These are phyloP conservation scores for Brachystomella parvula DNA, from an alignment of 1,140 invertebrate genomes.

Conservation along the genomic window DNA sequence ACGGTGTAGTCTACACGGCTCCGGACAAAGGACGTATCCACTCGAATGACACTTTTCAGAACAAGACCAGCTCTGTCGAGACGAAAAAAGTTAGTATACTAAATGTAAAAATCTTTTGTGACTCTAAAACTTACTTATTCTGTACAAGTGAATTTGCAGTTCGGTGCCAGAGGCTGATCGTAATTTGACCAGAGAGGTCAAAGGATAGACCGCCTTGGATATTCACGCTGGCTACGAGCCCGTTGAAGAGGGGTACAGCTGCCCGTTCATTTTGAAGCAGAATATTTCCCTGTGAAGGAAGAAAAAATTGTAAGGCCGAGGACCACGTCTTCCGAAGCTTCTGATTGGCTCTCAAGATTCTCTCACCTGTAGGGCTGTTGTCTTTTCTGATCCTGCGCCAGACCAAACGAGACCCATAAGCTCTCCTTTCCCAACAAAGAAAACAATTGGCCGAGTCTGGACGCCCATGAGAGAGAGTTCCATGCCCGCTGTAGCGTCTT, in stretches of 20 bases:
- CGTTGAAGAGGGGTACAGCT: constrained; percentile 61
- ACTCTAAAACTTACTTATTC: constrained; percentile 52
- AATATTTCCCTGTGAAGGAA: constrained; percentile 53
- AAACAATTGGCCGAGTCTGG: constrained; percentile 69
- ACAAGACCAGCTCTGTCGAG: constrained; percentile 57
- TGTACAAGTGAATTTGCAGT: constrained; percentile 75
- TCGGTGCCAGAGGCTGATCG: constrained; percentile 76
- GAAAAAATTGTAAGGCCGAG: not conserved
- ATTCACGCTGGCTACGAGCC: constrained; percentile 61
- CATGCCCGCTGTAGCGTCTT: constrained; percentile 70
- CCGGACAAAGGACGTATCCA: constrained; percentile 60
- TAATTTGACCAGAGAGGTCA: constrained; percentile 73
- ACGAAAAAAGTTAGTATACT: not conserved
- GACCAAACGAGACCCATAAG: constrained; percentile 85
- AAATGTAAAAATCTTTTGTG: constrained; percentile 2
- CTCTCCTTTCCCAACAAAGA: constrained; percentile 74
- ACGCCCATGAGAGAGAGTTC: constrained; percentile 69
- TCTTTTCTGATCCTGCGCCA: constrained; percentile 69
- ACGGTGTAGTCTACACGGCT: constrained; percentile 62
- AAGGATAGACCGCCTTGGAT: constrained; percentile 66
- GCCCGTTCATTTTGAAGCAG: constrained; percentile 66
- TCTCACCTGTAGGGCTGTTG: constrained; percentile 66
- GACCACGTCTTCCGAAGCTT: too few relatives aligned
- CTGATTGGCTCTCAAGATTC: not conserved
- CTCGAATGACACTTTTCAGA: constrained; percentile 56